Base-by-base conservation (phyloP, 1,140 invertebrate genomes). In the Dryas iulia region DNA sequence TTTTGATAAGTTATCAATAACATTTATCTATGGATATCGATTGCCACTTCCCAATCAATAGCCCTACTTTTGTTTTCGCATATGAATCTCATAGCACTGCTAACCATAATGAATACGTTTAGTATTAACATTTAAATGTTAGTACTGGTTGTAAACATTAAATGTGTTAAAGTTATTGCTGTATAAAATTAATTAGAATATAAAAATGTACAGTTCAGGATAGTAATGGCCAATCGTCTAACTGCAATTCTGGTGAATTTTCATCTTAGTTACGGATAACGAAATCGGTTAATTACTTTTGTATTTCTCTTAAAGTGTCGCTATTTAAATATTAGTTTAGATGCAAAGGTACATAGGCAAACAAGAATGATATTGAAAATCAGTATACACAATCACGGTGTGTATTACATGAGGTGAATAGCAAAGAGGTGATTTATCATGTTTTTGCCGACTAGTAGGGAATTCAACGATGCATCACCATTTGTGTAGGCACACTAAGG, bases 11-110 rank as follows among this genome's bases (percentile, higher is more conserved):
- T 69, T 79, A 79, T 79, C 74, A 67, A 18, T 47, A 47, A 47
- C 54, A 35, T 58, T 76, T 80, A 80, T 80, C 78, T 71, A 63
- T 70, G 39, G 53, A 64, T 69, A 80, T 78, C 70, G 73, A 80
- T 73, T 63, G 54, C 18, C 21, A 47, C 39, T 18, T 47, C 39
- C 35, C 54, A 64, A 64, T 64, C 54, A 64, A 64, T 64, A 61
- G 59, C 12, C 62, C 57, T 39, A 60, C 61, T 65, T 65, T 52
- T 33, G 28, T 23, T 60, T 65, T 60, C 30, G 39, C 23, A 57
- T 59, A 25, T 12, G 3, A 52, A 35, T 66, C 39, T 47, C 5
- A 47, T 47, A 3, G 21, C 21, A 21, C 18, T 47, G 7, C 18
- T 39, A 39, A 14, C 10, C 21, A 47, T 47, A 18, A 47, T 47